These are phyloP conservation scores for Crocuta crocuta DNA, from an alignment of 2,113 vertebrate species.

Conservation along the genomic window DNA sequence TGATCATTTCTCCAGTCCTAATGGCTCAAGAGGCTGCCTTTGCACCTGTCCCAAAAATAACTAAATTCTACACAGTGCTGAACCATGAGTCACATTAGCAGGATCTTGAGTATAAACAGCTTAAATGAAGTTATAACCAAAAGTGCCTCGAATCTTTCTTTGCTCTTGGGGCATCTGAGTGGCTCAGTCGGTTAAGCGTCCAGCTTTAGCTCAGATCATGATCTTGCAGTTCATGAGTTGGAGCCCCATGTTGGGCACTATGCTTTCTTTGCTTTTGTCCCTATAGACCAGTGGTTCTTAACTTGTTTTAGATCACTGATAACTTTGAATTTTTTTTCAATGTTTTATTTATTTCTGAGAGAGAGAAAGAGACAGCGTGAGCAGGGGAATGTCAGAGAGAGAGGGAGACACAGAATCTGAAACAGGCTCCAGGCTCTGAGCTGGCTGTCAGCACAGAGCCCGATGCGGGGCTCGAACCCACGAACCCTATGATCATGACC, in stretches of 20 bases:
- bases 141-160: conserved; percentile 64
- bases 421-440: no score
- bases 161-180: not conserved
- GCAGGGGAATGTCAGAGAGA: no score
- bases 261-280: conserved; percentile 55
- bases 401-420: no score
- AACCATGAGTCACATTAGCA: conserved; percentile 42
- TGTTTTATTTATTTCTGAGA: no score
- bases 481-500: no score
- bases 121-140: conserved; percentile 43
- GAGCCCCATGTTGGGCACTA: no score
- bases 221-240: no score
- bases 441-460: no score
- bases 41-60: conserved; percentile 68
- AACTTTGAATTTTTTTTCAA: not conserved
- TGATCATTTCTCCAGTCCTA: not conserved
- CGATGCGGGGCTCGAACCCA: no score
- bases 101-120: conserved; percentile 41
- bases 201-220: no score
- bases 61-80: conserved; percentile 29
- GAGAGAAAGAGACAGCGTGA: no score
- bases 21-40: not conserved
- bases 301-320: not conserved
- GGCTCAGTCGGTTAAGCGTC: no score
- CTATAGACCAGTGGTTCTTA: not conserved